Base-by-base conservation (phyloP, 2,888 invertebrate genomes). In the Aporophyla nigra region DNA sequence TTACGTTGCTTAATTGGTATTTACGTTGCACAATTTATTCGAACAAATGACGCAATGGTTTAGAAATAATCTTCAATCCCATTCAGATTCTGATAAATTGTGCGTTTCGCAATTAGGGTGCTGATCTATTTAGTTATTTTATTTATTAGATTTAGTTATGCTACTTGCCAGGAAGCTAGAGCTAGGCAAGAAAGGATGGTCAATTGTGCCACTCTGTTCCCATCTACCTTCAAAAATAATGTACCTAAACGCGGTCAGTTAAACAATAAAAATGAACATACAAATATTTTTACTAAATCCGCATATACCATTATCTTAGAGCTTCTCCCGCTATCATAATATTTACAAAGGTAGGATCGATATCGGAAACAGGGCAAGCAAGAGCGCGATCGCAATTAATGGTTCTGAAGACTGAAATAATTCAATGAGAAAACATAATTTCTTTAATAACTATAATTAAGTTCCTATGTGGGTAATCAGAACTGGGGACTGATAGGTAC, bases 301-400 rank as follows among this genome's bases (percentile, higher is more conserved):
- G 43, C 70, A 7, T 6, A 56, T 12, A 49, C 80, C 80, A 76
- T 76, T 74, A 78, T 70, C 53, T 70, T 53, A 49, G 53, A 73
- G 75, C 61, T 76, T 63, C 66, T 76, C 63, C 27, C 79, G 66
- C 65, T 86, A 76, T 83, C 84, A 89, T 86, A 89, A 89, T 89
- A 89, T 89, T 89, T 89, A 88, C 80, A 59, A 73, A 73, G 71
- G 53, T 59, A 65, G 61, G 65, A 78, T 80, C 76, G 71, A 74
- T 83, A 86, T 82, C 80, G 68, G 74, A 76, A 78, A 68, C 61
- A 24, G 51, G 49, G 49, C 33, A 86, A 78, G 82, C 16, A 63
- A 56, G 71, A 80, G 40, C 14, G 16, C 40, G 14, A 56, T 16
- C 33, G 10, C 12, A 51, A 19, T 56, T n/a, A 24, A 73, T 56